A percentile compares a stretch with the other conserved stretches of the same genome.
Evolutionary conservation across 2,888 invertebrate species (phyloP).

Genomic region (Lathronympha strigana): DNA sequence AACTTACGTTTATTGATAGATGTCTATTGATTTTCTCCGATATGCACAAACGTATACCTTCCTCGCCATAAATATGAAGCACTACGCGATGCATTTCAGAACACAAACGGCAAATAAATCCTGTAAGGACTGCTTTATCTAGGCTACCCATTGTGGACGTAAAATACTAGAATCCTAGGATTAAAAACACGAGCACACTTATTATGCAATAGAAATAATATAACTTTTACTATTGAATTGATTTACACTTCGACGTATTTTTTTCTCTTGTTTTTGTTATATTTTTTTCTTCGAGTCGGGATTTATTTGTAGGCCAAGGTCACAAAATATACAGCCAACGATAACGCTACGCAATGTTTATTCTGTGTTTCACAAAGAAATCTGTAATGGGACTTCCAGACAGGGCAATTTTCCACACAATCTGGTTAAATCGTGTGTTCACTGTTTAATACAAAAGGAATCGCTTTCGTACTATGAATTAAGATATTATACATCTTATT

Average conservation of each 20-base stretch:
- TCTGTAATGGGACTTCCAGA: too few species aligned
- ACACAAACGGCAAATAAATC: constrained; percentile 93
- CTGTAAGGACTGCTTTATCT: constrained; percentile 91
- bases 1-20: constrained; percentile 90
- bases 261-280: constrained; percentile 42
- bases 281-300: constrained; percentile 30
- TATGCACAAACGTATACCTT: constrained; percentile 89
- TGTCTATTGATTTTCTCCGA: constrained; percentile 92
- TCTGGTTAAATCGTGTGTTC: too few species aligned
- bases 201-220: constrained; percentile 4
- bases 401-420: too few species aligned
- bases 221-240: constrained; percentile 8
- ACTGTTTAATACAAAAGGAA: too few species aligned
- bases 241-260: constrained; percentile 24
- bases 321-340: constrained; percentile 6
- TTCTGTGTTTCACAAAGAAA: too few species aligned
- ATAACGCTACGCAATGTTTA: not conserved
- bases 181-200: constrained; percentile 15
- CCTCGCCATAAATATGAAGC: constrained; percentile 92
- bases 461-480: too few species aligned
- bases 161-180: constrained; percentile 14
- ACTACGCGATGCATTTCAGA: constrained; percentile 94
- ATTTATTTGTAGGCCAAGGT: constrained; percentile 24
- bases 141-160: constrained; percentile 89
- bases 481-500: too few species aligned